phyloP scores from a whole-genome alignment of 2,113 vertebrate genomes.

The Podarcis cretensis region DNA sequence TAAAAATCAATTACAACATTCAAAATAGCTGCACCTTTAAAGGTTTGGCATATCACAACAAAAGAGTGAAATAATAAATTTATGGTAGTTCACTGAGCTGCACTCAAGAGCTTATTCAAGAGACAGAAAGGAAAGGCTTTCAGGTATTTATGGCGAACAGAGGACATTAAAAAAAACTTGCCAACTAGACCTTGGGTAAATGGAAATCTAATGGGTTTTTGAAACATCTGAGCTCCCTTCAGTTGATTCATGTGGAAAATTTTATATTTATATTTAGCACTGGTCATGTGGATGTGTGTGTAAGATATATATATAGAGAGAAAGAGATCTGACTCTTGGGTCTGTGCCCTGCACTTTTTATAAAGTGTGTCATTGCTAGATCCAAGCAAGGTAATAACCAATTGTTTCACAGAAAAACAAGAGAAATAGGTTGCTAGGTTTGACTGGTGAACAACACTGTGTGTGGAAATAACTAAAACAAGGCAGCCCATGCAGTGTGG shows the following conservation, averaged over 20 bases:
- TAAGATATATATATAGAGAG: conserved; percentile 25
- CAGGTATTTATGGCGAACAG: conserved; percentile 1
- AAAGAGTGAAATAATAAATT: conserved; percentile 18
- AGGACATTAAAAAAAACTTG: conserved; percentile 18
- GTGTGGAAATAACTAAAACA: not conserved
- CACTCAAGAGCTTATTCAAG: conserved; percentile 6
- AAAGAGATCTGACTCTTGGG: conserved; percentile 10
- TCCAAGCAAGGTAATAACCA: conserved; percentile 35
- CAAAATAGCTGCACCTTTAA: conserved; percentile 17
- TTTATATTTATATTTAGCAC: conserved; percentile 38
- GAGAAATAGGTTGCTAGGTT: not conserved
- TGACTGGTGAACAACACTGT: not conserved
- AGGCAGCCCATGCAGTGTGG: not conserved
- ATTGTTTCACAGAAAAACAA: not conserved
- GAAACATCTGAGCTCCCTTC: conserved; percentile 44
- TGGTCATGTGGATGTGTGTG: not conserved
- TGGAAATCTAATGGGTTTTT: conserved; percentile 39
- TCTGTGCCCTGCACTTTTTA: not conserved
- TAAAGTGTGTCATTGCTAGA: conserved; percentile 28
- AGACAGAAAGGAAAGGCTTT: conserved; percentile 26
- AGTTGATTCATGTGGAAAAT: conserved; percentile 35
- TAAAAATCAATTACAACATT: conserved; percentile 24
- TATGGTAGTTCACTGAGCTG: conserved; percentile 21
- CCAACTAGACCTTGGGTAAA: conserved; percentile 17
- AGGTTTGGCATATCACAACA: not conserved